Conservation (phyloP, 2,797 vertebrate genomes). For the Bovichtus variegatus region DNA sequence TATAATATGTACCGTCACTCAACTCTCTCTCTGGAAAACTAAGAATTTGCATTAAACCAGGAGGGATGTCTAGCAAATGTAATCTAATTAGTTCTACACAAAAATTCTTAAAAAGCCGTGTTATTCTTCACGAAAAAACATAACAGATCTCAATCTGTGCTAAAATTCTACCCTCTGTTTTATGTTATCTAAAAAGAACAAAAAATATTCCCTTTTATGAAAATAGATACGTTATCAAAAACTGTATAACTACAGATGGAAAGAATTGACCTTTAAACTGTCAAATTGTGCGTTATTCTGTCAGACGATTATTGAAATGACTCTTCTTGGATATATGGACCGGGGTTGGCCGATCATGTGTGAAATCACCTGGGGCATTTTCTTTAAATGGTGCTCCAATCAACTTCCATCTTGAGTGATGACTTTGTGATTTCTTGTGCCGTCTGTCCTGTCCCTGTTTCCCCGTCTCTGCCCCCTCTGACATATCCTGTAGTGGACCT, state of each 20-base stretch:
- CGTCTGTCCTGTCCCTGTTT: neutral
- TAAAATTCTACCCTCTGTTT: neutral
- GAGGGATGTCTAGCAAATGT: too few species aligned
- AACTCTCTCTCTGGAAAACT: too few species aligned
- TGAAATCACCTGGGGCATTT: neutral
- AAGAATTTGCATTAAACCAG: too few species aligned
- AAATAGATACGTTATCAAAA: neutral
- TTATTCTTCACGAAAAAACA: neutral
- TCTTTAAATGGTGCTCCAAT: too few species aligned
- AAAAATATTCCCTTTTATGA: neutral
- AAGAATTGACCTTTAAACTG: constrained; percentile 2
- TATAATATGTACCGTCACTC: too few species aligned
- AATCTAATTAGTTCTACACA: too few species aligned
- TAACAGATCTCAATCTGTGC: neutral
- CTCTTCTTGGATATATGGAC: too few species aligned
- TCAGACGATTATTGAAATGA: too few species aligned
- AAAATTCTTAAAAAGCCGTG: too few species aligned
- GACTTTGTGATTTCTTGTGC: neutral
- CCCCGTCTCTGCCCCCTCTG: neutral
- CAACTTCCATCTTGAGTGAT: neutral
- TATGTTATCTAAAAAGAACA: too few species aligned
- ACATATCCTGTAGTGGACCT: neutral
- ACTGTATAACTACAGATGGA: neutral
- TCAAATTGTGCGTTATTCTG: constrained; percentile 1
- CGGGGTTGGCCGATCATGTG: neutral